phyloP scores from a whole-genome alignment of 2,888 invertebrate genomes.

The Polydrusus cervinus region DNA sequence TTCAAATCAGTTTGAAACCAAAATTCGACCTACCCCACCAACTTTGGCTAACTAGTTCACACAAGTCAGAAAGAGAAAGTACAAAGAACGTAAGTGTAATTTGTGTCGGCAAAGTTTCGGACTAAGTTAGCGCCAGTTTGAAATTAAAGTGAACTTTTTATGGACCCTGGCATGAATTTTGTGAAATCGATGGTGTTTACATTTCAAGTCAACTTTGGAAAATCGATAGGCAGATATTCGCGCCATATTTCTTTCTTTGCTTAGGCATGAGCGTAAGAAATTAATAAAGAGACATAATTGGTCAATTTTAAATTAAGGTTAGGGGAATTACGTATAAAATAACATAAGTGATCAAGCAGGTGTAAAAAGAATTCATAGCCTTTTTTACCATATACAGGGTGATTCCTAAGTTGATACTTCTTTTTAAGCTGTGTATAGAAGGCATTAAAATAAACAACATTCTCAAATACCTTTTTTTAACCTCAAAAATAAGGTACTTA shows the following conservation, averaged over 20 bases:
- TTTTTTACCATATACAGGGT: no score
- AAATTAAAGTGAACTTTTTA: slow-evolving; percentile 71
- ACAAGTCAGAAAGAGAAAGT: slow-evolving; percentile 71
- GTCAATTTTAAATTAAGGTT: neutral
- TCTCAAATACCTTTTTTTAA: no score
- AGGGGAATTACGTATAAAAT: no score
- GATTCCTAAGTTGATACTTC: no score
- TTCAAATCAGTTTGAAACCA: slow-evolving; percentile 65
- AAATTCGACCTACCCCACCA: slow-evolving; percentile 70
- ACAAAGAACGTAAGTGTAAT: slow-evolving; percentile 71
- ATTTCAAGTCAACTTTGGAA: slow-evolving; percentile 56
- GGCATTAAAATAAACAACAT: no score
- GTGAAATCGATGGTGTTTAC: slow-evolving; percentile 71
- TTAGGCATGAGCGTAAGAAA: neutral
- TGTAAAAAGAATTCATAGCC: no score
- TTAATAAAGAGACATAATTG: no score
- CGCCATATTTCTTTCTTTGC: slow-evolving; percentile 25
- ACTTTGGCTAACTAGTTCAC: slow-evolving; percentile 69
- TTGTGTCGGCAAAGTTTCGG: slow-evolving; percentile 71
- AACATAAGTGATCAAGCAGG: no score
- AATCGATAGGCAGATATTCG: slow-evolving; percentile 44
- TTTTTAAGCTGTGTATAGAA: no score
- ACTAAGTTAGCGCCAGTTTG: slow-evolving; percentile 69
- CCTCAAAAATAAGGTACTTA: no score
- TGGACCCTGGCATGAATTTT: slow-evolving; percentile 70